Evolutionary conservation across 2,888 invertebrate species (phyloP).

Genomic region (Tortrix viridana): DNA sequence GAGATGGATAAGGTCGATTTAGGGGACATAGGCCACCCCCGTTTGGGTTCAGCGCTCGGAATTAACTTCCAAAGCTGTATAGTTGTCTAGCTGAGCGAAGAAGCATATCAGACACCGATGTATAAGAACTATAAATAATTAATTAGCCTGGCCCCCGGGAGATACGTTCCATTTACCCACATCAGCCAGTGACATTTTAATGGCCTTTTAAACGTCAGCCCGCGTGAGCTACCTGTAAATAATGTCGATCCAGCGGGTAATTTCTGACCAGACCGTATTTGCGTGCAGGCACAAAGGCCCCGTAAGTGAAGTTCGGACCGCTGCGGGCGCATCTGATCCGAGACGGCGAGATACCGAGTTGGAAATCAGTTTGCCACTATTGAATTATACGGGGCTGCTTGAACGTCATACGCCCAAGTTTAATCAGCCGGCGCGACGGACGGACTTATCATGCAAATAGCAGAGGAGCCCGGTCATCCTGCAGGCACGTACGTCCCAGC

Average conservation of each 20-base stretch:
- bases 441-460: conserved; percentile 81
- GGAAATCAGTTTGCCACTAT: conserved; percentile 81
- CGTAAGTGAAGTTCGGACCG: conserved; percentile 25
- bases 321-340: conserved; percentile 64
- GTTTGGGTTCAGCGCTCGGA: conserved; percentile 47
- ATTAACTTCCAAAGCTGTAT: conserved; percentile 65
- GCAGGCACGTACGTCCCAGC: conserved; percentile 64
- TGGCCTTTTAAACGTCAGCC: conserved; percentile 71
- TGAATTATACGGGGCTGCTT: conserved; percentile 79
- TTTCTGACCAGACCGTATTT: conserved; percentile 61
- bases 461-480: conserved; percentile 70
- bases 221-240: conserved; percentile 61
- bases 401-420: conserved; percentile 80
- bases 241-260: conserved; percentile 57
- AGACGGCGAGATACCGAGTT: conserved; percentile 61
- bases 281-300: conserved; percentile 41
- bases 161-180: conserved; percentile 62
- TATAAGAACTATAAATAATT: conserved; percentile 75
- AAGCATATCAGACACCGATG: conserved; percentile 45
- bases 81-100: conserved; percentile 50
- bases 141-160: conserved; percentile 60
- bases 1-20: conserved; percentile 47
- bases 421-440: conserved; percentile 77
- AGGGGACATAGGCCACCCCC: conserved; percentile 44
- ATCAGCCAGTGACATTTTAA: conserved; percentile 78